Percentiles rank a stretch among this genome's conserved stretches.
Evolutionary conservation across 1,140 invertebrate species (phyloP).

Genomic region (Harlomillsia oculata): DNA sequence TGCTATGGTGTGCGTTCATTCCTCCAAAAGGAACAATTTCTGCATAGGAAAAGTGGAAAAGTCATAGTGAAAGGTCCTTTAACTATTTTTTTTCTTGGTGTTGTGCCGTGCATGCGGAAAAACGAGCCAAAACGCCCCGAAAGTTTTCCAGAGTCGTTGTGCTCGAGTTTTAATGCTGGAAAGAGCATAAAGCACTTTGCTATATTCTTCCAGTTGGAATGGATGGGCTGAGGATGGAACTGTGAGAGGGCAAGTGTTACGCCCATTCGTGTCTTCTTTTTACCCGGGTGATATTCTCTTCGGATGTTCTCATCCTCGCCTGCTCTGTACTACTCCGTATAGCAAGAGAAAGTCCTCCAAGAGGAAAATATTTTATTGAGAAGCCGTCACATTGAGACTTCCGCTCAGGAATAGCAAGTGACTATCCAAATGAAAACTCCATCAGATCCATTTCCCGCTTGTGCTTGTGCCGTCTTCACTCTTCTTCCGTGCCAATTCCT

Average conservation of each 20-base stretch:
- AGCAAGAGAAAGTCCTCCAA: constrained; percentile 5
- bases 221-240: too few relatives aligned
- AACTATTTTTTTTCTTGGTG: too few relatives aligned
- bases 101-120: too few relatives aligned
- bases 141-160: too few relatives aligned
- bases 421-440: constrained; percentile 16
- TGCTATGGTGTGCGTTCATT: too few relatives aligned
- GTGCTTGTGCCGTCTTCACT: background rate
- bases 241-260: constrained; percentile 16
- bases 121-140: too few relatives aligned
- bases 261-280: constrained; percentile 1
- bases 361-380: constrained; percentile 18
- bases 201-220: too few relatives aligned
- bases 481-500: background rate
- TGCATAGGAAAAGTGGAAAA: too few relatives aligned
- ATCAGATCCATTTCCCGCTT: constrained; percentile 10
- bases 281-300: background rate
- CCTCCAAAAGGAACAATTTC: too few relatives aligned
- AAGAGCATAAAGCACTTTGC: too few relatives aligned
- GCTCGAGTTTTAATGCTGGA: too few relatives aligned
- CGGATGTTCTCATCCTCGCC: background rate
- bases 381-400: constrained; percentile 17
- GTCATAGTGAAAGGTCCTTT: too few relatives aligned
- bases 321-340: background rate
- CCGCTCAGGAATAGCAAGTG: constrained; percentile 16